Base-by-base conservation (phyloP, 2,797 vertebrate species). In the Bradypodion ventrale region DNA sequence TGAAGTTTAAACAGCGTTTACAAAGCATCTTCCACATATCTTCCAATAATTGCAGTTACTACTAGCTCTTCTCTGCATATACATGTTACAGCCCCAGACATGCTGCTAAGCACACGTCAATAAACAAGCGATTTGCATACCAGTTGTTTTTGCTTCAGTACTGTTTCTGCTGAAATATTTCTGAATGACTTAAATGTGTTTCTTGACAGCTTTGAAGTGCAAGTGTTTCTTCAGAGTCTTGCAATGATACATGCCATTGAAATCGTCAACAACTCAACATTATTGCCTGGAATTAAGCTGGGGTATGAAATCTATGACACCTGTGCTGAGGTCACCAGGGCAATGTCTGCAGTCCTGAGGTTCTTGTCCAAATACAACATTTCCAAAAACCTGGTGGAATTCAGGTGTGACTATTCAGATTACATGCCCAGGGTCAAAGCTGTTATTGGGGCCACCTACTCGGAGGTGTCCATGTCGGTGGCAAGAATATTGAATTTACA, bases 161-260 rank as follows among this genome's bases (percentile, higher is more conserved):
- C 35, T 12, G 29, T 69, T 21, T 27, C 0, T 6, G 2, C 10
- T 40, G 56, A 63, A 68, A 35, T 19, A 81, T 9, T 29, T 44
- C 32, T 63, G 42, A 62, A 40, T 70, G 59, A 69, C 59, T 5
- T 86, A 56, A 56, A 19, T 85, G 0, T 92, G 7, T 92, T 92
- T 93, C 75, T 83, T 83, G 75, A 80, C 95, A 98, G 97, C 80
- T 97, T 97, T 52, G 93, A 96, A 82, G 85, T 92, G 25, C 90
- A 91, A 73, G 88, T 91, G 49, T 95, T 98, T 86, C 91, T 90
- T 76, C 94, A 92, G 85, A 92, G 94, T 2, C 94, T 98, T 85
- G 95, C 96, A 32, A 97, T 98, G 97, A 96, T 97, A 89, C 96
- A 98, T 0, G 96, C 96, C 25, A 96, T 98, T n/a, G 96, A 98